Base-by-base conservation (phyloP, 2,113 vertebrate species). In the Anguilla japonica region DNA sequence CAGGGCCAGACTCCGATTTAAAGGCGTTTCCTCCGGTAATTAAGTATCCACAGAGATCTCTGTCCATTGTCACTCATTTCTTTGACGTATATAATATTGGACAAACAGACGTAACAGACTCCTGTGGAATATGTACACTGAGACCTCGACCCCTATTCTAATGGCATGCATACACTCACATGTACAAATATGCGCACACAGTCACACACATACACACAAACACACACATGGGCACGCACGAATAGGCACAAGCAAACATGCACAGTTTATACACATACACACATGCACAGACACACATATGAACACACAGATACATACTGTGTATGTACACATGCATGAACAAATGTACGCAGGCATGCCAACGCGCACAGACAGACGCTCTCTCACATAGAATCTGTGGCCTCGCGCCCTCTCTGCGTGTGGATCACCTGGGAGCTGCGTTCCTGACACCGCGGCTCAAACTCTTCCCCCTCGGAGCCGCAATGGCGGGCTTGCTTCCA, bases 81-180 rank as follows among this genome's bases (percentile, higher is more conserved):
- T 29, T 41, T 20, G 39, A 41, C 20, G 16, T 41, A 80, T 75
- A 75, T 75, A 26, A n/a, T 41, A 79, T 84, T 29, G 83, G 60
- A 43, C 13, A 82, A 3, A 5, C 43, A 71, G 84, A 46, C 34
- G 22, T 40, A 80, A 41, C 81, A 87, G 87, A 50, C 41, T 85
- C 81, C 82, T 80, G 46, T 20, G 39, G 82, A 84, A 75, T 41
- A 80, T 80, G 41, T 80, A 75, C 39, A 41, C 39, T 20, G 16
- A 79, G 71, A n/a, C n/a, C n/a, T n/a, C 29, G n/a, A 41, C 41
- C 39, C 39, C 40, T 14, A 15, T 41, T 80, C 20, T 41, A 80
- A 80, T 20, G 14, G 41, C 40, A 40, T 29, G 7, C 39, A 41
- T 5, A 41, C 79, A 80, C 39, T 2, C 79, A 80, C 79, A 75